Conservation (phyloP, 2,888 invertebrate genomes). For the Galerucella calmariensis region DNA sequence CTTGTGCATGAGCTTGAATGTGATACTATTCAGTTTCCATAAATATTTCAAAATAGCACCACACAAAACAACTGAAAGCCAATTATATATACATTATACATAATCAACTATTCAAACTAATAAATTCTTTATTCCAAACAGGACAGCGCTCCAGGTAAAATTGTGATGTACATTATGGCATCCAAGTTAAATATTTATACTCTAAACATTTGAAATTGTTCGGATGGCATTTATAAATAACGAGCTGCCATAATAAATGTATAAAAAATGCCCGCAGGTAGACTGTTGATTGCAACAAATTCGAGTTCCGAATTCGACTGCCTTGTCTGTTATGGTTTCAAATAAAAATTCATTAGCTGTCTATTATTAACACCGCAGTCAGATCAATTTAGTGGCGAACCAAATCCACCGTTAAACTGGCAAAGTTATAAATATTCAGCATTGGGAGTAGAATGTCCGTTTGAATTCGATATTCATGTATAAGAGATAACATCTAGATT, state of each 20-base stretch:
- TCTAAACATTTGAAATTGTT: not conserved
- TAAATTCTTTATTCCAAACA: too few relatives aligned
- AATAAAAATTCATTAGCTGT: constrained; percentile 1
- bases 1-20: too few relatives aligned
- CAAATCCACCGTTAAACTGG: constrained; percentile 4
- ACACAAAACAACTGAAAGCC: too few relatives aligned
- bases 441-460: not conserved
- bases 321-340: not conserved
- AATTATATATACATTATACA: too few relatives aligned
- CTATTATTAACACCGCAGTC: not conserved
- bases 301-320: not conserved
- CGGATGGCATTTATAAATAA: not conserved
- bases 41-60: too few relatives aligned
- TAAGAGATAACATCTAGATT: not conserved
- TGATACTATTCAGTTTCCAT: too few relatives aligned
- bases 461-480: not conserved
- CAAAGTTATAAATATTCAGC: not conserved
- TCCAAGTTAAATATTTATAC: too few relatives aligned
- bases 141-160: too few relatives aligned
- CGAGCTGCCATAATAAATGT: not conserved
- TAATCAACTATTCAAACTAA: too few relatives aligned
- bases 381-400: not conserved
- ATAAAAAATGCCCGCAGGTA: not conserved
- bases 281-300: not conserved
- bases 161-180: too few relatives aligned